Conservation (phyloP, 2,113 vertebrate genomes). For the Empidonax traillii region DNA sequence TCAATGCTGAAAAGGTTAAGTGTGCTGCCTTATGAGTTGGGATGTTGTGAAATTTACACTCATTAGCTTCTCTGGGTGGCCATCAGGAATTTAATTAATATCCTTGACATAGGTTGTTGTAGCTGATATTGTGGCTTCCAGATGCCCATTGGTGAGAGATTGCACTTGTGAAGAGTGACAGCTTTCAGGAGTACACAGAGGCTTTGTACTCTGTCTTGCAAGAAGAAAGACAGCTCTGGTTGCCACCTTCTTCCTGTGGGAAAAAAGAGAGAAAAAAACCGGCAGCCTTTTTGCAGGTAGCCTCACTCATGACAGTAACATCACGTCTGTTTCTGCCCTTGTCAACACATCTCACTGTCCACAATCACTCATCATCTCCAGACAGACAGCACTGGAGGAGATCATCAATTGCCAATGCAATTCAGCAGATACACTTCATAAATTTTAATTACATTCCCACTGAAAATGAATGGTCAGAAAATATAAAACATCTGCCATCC, state of each 20-base stretch:
- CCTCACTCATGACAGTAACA: constrained; percentile 77
- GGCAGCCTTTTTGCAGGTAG: constrained; percentile 62
- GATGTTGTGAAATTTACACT: constrained; percentile 43
- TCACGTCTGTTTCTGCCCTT: constrained; percentile 88
- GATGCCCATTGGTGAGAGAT: constrained; percentile 62
- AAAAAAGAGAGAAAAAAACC: constrained; percentile 50
- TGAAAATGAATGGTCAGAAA: constrained; percentile 99
- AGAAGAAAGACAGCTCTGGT: constrained; percentile 56
- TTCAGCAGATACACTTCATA: constrained; percentile 99
- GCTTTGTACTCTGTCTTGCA: constrained; percentile 60
- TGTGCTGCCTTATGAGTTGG: constrained; percentile 18
- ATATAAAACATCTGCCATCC: constrained; percentile 98
- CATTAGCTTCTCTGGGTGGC: constrained; percentile 52
- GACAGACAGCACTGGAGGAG: constrained; percentile 88
- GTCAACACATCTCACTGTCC: constrained; percentile 86
- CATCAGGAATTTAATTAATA: constrained; percentile 55
- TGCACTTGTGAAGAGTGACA: constrained; percentile 50
- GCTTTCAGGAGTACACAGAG: constrained; percentile 26
- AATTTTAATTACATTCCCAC: constrained; percentile 96
- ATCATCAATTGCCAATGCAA: constrained; percentile 95
- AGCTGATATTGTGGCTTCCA: constrained; percentile 9
- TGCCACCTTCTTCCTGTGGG: constrained; percentile 66
- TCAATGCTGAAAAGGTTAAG: background rate
- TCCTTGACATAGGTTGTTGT: background rate
- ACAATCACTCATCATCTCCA: constrained; percentile 91